Evolutionary conservation across 1,140 invertebrate genomes (phyloP).

Genomic region (Probaryconus sp.): DNA sequence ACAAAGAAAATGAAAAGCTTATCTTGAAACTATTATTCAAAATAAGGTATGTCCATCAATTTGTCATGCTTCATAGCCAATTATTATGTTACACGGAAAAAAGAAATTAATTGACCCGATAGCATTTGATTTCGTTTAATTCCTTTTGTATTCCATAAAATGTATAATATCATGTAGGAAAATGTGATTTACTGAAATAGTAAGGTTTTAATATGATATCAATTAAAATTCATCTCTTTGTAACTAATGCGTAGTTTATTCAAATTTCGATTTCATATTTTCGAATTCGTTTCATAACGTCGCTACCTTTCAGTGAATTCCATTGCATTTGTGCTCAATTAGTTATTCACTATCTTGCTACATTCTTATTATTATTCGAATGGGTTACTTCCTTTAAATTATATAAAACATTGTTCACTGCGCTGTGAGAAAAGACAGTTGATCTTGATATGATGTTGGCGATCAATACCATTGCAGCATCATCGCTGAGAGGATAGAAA

Average conservation of each 20-base stretch:
- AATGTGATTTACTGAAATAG: too few species aligned
- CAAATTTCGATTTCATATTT: slow-evolving; percentile 23
- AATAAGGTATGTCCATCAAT: too few species aligned
- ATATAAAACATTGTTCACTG: slow-evolving; percentile 44
- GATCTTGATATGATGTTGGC: slow-evolving; percentile 26
- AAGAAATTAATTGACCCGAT: too few species aligned
- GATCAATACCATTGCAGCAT: neutral
- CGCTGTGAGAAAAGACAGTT: slow-evolving; percentile 11
- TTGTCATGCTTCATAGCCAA: neutral
- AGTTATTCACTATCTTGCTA: slow-evolving; percentile 6
- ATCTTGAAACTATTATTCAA: too few species aligned
- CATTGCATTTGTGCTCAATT: slow-evolving; percentile 26
- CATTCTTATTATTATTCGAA: slow-evolving; percentile 27
- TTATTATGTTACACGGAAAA: too few species aligned
- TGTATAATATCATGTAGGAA: too few species aligned
- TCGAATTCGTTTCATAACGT: slow-evolving; percentile 32
- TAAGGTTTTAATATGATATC: too few species aligned
- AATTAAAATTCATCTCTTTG: neutral
- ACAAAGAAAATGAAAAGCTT: slow-evolving; percentile 13
- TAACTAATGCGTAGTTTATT: slow-evolving; percentile 6
- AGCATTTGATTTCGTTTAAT: too few species aligned
- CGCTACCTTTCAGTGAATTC: slow-evolving; percentile 27
- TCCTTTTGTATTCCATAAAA: too few species aligned
- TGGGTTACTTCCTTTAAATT: slow-evolving; percentile 41
- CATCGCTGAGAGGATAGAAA: neutral